Base-by-base conservation (phyloP, 2,888 invertebrate genomes). In the Pachydiplax longipennis region DNA sequence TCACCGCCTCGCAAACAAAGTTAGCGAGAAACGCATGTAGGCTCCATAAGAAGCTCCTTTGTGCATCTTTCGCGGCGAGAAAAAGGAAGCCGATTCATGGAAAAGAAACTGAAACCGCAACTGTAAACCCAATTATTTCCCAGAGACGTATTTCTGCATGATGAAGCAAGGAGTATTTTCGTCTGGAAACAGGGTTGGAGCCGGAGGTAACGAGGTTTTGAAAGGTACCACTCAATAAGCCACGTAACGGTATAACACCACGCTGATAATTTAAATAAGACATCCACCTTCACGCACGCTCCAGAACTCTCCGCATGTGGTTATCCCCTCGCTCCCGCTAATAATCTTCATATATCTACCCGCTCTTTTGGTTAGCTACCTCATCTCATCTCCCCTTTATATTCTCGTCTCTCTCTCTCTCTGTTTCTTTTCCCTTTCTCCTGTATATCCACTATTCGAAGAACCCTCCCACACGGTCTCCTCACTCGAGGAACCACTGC, bases 261-360 rank as follows among this genome's bases (percentile, higher is more conserved):
- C 87, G 37, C 87, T 87, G 87, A 65, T 61, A 87, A 87, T 87
- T 87, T 87, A 87, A 87, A 87, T 87, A 87, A 87, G 87, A 87
- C 87, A 40, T 87, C 35, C 87, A 22, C 61, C 87, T 37, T 61
- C 58, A 35, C 61, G 61, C 87, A 65, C 87, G 61, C 87, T 61
- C 87, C 65, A 87, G 87, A 87, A 87, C 35, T 37, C 87, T 35
- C 87, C n/a, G 87, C 87, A 48, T 87, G 87, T 58, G 58, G 87
- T 48, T 31, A 58, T n/a, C 83, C 58, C 58, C 22, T 83, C 15
- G 37, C 22, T n/a, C 83, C 58, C 83, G 53, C 61, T 87, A 87
- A 87, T 87, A 87, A 87, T 61, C 61, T 37, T 18, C 65, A 40
- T 87, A 87, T 87, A 61, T 65, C 61, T 87, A 35, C 25, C 82